Base-by-base conservation (phyloP, 2,113 vertebrate genomes). In the Stegastes partitus region DNA sequence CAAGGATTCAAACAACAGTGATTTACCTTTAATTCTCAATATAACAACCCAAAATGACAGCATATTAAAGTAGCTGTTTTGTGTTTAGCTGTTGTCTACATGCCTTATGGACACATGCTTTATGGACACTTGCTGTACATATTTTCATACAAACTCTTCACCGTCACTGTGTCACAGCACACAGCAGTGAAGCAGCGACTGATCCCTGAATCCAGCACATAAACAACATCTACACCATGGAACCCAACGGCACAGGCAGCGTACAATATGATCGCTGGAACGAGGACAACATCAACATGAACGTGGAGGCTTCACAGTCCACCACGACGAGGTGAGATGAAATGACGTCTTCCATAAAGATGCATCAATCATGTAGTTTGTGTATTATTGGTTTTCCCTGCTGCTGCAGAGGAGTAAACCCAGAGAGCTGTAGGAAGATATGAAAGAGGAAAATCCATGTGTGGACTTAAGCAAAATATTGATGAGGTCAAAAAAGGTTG, bases 251-350 rank as follows among this genome's bases (percentile, higher is more conserved):
- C 28, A 68, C 85, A 0, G 79, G 71, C 0, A 69, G 42, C 2
- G 88, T 95, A 34, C 94, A 95, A 22, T 96, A 96, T 75, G 92
- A 93, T 59, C 89, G 94, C 67, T 96, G 96, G 96, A 95, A 93
- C 0, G 90, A 94, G 25, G 91, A 95, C 2, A 94, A 95, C 74
- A 91, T 96, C 80, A 95, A 93, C 50, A 56, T 96, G 78, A 87
- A 88, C 0, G 74, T 79, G 3, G 81, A 91, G 10, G 70, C 79
- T 21, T 53, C 91, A 1, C 83, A 91, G 57, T 71, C 94, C 0
- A 37, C 88, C n/a, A 3, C 42, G n/a, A 84, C 19, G 57, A 92
- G 94, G 96, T 96, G 79, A 94, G 92, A 75, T 55, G 12, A 11
- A 34, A 2, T 47, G 15, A 47, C 4, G 1, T 11, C 12, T 54